Evolutionary conservation across 2,797 vertebrate species (phyloP).

Genomic region (Sardinella longiceps): DNA sequence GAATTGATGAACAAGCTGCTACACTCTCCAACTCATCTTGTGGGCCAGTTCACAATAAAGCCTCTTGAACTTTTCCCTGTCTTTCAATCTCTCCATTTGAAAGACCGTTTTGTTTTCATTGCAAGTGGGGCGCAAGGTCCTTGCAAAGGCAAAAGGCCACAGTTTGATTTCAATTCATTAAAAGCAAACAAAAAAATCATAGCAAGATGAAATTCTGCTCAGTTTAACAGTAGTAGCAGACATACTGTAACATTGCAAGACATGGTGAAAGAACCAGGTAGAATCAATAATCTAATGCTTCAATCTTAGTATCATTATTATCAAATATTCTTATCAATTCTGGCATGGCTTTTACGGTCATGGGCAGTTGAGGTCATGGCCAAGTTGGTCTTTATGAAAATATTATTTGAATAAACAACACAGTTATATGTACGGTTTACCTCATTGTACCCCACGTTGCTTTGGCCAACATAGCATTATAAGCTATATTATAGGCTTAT

Average conservation of each 20-base stretch:
- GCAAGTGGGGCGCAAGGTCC: neutral
- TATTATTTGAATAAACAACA: no score
- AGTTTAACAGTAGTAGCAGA: neutral
- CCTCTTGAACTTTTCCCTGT: neutral
- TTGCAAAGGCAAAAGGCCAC: neutral
- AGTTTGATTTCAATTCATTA: conserved; percentile 8
- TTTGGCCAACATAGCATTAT: no score
- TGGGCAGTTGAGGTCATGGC: no score
- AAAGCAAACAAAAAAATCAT: neutral
- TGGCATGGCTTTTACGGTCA: no score
- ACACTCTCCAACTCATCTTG: neutral
- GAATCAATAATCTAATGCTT: no score
- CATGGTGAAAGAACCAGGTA: neutral
- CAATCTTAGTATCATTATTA: no score
- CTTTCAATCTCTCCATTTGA: neutral
- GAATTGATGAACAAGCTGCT: neutral
- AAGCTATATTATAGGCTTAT: no score
- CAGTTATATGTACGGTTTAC: no score
- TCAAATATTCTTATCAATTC: no score
- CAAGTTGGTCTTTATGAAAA: no score
- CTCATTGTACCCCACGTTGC: no score
- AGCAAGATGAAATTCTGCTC: neutral
- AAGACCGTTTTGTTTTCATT: neutral
- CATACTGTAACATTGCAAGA: neutral
- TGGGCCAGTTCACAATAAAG: no score